Evolutionary conservation across 2,888 invertebrate genomes (phyloP), one percentile per base, ranked within the genome.

Genomic region (Dysmachus trigonus): DNA sequence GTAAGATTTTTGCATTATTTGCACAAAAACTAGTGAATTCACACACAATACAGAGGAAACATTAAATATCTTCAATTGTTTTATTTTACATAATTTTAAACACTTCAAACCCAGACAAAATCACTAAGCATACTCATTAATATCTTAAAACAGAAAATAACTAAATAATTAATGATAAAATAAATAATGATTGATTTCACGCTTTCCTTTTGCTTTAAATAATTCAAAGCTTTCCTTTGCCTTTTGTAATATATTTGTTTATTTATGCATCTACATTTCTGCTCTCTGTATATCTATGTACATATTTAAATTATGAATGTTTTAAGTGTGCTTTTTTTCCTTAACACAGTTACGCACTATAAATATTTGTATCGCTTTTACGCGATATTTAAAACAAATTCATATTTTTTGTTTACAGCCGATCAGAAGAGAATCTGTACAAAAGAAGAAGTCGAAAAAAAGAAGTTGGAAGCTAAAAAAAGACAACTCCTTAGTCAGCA

Each of bases 401-500:
- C 4, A n/a, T 33, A 18, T 47, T 0, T 62, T 53, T 53, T n/a
- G n/a, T 62, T 62, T 62, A 62, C 62, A 62, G 62, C 22, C 62
- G 27, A 8, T 62, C 62, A 62, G n/a, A 86, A 86, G 27, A 77
- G 85, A n/a, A 38, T 83, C 3, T 86, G 86, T 35, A 86, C 81
- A 15, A 86, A 81, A 86, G 86, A 81, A 27, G 86, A 86, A 53
- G 71, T 86, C 33, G 81, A 86, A 53, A 47, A 27, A 5, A 86
- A 86, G 47, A 41, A 79, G 35, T 22, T 81, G n/a, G 86, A 86
- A 31, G 86, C 86, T 0, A 86, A 86, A 81, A 72, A 71, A 35
- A 73, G 81, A 27, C 73, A 72, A 8, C 31, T 81, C 1, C 13
- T 81, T 33, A 86, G 86, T 18, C 77, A 77, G 15, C 77, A 71